Evolutionary conservation across 2,888 invertebrate genomes (phyloP).

Genomic region (Phyllotreta cruciferae): DNA sequence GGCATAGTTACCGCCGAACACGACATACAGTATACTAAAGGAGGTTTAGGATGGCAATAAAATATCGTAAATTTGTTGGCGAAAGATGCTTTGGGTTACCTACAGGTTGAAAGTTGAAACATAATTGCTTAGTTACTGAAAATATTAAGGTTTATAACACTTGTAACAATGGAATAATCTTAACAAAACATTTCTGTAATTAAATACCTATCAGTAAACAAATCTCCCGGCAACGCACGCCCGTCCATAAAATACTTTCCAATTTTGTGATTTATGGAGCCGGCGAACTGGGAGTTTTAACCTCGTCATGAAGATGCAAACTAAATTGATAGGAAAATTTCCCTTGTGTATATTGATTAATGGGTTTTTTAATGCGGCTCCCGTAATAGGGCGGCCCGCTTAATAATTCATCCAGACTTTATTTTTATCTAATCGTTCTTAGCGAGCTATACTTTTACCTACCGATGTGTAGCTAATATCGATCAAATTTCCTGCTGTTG

Average conservation of each 20-base stretch:
- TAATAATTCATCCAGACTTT: slow-evolving; percentile 8
- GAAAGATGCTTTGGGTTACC: no score
- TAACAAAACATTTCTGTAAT: no score
- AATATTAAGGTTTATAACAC: no score
- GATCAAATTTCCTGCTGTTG: slow-evolving; percentile 1
- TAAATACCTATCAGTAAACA: no score
- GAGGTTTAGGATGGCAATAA: no score
- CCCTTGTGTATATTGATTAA: slow-evolving; percentile 11
- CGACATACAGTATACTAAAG: neutral
- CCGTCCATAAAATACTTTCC: neutral
- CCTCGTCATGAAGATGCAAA: slow-evolving; percentile 8
- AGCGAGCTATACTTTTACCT: neutral
- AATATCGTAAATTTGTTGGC: no score
- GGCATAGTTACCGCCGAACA: slow-evolving; percentile 13
- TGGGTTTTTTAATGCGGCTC: slow-evolving; percentile 4
- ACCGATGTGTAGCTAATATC: neutral
- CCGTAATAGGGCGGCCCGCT: neutral
- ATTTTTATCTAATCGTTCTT: slow-evolving; percentile 8
- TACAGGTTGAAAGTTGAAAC: no score
- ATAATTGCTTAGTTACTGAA: no score
- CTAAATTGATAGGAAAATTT: slow-evolving; percentile 15
- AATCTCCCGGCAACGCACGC: no score
- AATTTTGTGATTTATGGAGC: slow-evolving; percentile 5
- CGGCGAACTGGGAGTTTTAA: neutral
- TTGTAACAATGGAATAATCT: no score